Evolutionary conservation across 2,888 invertebrate species (phyloP).

Genomic region (Incurvaria masculella): DNA sequence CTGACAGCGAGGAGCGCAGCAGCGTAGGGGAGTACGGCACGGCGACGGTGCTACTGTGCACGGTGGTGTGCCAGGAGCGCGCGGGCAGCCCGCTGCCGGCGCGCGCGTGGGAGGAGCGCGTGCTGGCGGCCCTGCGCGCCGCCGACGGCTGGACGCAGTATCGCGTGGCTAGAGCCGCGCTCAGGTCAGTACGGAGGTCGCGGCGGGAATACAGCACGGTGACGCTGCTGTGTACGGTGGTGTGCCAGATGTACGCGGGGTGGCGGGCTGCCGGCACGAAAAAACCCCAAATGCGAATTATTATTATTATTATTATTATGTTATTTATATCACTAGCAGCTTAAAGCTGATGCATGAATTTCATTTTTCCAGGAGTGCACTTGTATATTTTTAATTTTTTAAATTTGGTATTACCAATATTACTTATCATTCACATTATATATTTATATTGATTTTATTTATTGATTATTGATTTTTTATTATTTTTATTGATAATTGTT

Average conservation of each 20-base stretch:
- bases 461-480: too few relatives aligned
- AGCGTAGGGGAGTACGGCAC: constrained; percentile 40
- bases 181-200: constrained; percentile 66
- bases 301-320: too few relatives aligned
- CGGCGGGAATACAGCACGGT: constrained; percentile 22
- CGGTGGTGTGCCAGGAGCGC: constrained; percentile 78
- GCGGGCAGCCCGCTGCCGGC: constrained; percentile 64
- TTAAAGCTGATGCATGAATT: too few relatives aligned
- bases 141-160: constrained; percentile 83
- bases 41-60: constrained; percentile 74
- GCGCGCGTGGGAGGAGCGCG: constrained; percentile 38
- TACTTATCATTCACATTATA: too few relatives aligned
- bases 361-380: too few relatives aligned
- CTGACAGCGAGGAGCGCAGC: neutral
- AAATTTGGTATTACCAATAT: too few relatives aligned
- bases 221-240: constrained; percentile 67
- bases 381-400: too few relatives aligned
- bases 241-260: constrained; percentile 69
- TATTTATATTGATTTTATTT: too few relatives aligned
- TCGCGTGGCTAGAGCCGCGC: constrained; percentile 80
- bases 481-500: too few relatives aligned
- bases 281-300: too few relatives aligned
- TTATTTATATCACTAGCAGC: too few relatives aligned
- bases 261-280: too few relatives aligned
- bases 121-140: constrained; percentile 53